phyloP scores from a whole-genome alignment of 2,113 vertebrate species.

The Lepisosteus osseus region DNA sequence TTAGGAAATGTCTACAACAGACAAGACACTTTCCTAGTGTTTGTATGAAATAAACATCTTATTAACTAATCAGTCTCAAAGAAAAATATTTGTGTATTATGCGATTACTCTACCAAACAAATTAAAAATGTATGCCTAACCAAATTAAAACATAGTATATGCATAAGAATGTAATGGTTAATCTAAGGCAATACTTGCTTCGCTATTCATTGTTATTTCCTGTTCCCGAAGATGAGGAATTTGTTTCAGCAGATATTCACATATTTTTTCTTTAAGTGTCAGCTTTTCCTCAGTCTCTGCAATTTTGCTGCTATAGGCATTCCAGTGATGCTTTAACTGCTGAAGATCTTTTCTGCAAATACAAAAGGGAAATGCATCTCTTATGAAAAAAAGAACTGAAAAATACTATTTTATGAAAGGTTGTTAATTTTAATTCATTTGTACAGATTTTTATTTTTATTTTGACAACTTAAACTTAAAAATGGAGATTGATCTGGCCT shows the following conservation, averaged over 20 bases:
- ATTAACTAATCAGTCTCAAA: no score
- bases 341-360: conserved; percentile 58
- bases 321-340: conserved; percentile 42
- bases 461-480: no score
- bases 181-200: conserved; percentile 51
- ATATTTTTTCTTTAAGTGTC: conserved; percentile 51
- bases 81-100: not conserved
- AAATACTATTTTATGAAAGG: no score
- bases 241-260: conserved; percentile 41
- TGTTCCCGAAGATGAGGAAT: conserved; percentile 51
- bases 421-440: no score
- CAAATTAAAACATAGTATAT: no score
- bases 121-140: not conserved
- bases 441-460: no score
- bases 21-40: no score
- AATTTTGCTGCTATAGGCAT: conserved; percentile 46
- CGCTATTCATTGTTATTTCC: conserved; percentile 47
- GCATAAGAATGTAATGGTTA: no score
- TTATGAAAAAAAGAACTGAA: no score
- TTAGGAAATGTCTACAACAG: no score
- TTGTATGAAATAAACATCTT: no score
- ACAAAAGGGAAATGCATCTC: conserved; percentile 28
- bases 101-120: not conserved
- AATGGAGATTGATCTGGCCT: no score
- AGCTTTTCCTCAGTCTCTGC: conserved; percentile 49